phyloP scores from a whole-genome alignment of 2,113 vertebrate genomes.

The Mus spicilegus region DNA sequence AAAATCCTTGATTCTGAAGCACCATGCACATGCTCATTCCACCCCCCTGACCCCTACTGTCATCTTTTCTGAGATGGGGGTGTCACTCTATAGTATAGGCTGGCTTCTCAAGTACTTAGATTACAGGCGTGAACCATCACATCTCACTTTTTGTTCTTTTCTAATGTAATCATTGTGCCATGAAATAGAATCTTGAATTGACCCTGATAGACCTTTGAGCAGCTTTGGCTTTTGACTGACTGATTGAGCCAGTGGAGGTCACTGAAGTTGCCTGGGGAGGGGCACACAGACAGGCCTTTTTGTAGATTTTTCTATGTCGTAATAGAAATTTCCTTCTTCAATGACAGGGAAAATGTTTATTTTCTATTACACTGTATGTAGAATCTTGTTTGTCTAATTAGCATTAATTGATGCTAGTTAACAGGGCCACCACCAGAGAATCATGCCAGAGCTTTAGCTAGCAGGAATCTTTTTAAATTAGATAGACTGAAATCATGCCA shows the following conservation, averaged over 20 bases:
- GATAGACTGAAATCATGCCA: slow-evolving; percentile 52
- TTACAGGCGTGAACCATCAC: background rate
- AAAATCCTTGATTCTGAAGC: slow-evolving; percentile 30
- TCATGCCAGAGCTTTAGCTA: slow-evolving; percentile 49
- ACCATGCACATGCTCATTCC: slow-evolving; percentile 51
- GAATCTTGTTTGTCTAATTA: slow-evolving; percentile 60
- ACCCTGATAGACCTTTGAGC: slow-evolving; percentile 50
- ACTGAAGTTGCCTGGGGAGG: background rate
- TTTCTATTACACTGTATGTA: slow-evolving; percentile 40
- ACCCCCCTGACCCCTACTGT: background rate
- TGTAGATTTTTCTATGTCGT: slow-evolving; percentile 62
- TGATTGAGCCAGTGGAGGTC: slow-evolving; percentile 57
- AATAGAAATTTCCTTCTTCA: slow-evolving; percentile 66
- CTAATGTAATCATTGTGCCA: slow-evolving; percentile 67
- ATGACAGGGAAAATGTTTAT: slow-evolving; percentile 61
- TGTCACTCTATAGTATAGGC: background rate
- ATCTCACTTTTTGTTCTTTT: slow-evolving; percentile 39
- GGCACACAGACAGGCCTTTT: slow-evolving; percentile 16
- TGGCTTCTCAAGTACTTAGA: background rate
- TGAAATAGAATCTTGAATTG: slow-evolving; percentile 60
- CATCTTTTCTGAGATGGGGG: background rate
- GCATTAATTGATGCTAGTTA: slow-evolving; percentile 66
- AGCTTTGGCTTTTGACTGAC: slow-evolving; percentile 68
- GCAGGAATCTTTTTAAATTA: slow-evolving; percentile 60
- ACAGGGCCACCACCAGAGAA: slow-evolving; percentile 3